Base-by-base conservation (phyloP, 2,113 vertebrate species). In the Indri indri region DNA sequence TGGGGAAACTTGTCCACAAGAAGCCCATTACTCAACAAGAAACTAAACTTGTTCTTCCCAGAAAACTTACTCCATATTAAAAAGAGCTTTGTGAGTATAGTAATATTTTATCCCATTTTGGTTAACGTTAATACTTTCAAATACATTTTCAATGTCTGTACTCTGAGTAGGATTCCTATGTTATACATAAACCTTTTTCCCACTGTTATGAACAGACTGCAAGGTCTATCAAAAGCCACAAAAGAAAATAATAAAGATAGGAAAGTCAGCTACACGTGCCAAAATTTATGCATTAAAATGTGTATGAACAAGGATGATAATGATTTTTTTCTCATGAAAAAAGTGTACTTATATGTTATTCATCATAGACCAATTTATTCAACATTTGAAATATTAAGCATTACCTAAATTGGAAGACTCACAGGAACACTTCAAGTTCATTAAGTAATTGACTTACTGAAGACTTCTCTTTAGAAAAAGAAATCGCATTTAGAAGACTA, bases 401-500 rank as follows among this genome's bases (percentile, higher is more conserved):
- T 74, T 84, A 59, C 66, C 63, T 95, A 90, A 80, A 47, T 88
- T 61, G 61, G 77, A 92, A 94, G 45, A 82, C 25, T 27, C 45
- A 86, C 40, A 84, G 52, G 90, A 90, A 1, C 11, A 63, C 91
- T 88, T 88, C 73, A 88, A 83, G 37, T 91, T 91, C 76, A 71
- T 88, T 82, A 96, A 89, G 25, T 93, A 86, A 84, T 61, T 74
- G 52, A 88, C 73, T 71, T 81, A 96, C 95, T 47, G 52, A 95
- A 83, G 57, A 92, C 20, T 87, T 95, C 27, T 40, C 42, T 81
- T 96, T 87, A 88, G 81, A 86, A 92, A 88, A 94, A 80, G 10
- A 88, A 82, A 42, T 82, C 27, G 47, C 40, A 37, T 92, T 92
- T 74, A 71, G n/a, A 96, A 81, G 30, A 79, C 79, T 12, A 85